These are phyloP conservation scores for Oryctes rhinoceros DNA, from an alignment of 1,140 invertebrate genomes.

Conservation along the genomic window DNA sequence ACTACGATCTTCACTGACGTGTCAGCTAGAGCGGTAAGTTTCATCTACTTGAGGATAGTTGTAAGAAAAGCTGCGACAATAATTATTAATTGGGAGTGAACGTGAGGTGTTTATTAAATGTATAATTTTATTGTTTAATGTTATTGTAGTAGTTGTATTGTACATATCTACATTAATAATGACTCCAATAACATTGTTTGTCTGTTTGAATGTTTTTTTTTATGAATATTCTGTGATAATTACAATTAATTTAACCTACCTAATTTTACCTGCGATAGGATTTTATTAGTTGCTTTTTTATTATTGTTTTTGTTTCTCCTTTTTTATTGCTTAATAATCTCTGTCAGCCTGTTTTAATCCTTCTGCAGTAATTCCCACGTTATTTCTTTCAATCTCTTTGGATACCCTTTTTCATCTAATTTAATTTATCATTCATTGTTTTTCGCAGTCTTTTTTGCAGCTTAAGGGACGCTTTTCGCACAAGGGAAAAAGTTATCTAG, in stretches of 20 bases:
- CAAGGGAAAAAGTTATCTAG: conserved; percentile 6
- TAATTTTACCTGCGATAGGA: too few species aligned
- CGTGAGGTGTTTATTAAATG: too few species aligned
- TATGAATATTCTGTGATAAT: neutral
- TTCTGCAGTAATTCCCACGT: neutral
- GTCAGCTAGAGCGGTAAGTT: conserved; percentile 6
- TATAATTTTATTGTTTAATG: too few species aligned
- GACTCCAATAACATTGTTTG: too few species aligned
- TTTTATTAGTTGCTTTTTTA: neutral
- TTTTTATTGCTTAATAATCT: neutral
- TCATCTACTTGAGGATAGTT: too few species aligned
- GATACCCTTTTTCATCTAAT: neutral
- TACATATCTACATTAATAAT: too few species aligned
- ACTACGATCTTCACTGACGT: neutral
- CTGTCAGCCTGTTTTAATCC: neutral
- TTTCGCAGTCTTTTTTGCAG: neutral
- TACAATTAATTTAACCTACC: too few species aligned
- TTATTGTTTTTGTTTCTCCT: neutral
- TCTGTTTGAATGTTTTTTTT: neutral
- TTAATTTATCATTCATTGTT: conserved; percentile 5
- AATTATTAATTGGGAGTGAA: too few species aligned
- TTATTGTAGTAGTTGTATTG: too few species aligned
- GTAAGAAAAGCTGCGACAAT: too few species aligned
- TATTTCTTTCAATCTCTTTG: neutral
- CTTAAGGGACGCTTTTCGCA: neutral